Conservation (phyloP, 2,797 vertebrate species). For the Synanceia verrucosa region DNA sequence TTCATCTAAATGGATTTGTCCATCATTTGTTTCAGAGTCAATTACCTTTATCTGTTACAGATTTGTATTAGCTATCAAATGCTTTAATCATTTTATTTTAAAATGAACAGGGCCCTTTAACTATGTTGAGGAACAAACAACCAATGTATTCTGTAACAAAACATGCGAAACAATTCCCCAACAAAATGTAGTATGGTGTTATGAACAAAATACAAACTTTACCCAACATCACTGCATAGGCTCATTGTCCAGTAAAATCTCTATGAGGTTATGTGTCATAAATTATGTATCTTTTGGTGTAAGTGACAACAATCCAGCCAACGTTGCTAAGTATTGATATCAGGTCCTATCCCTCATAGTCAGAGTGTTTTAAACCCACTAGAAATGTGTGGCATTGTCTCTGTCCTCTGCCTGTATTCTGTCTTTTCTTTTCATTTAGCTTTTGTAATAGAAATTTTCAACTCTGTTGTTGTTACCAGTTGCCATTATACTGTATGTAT, state of each 20-base stretch:
- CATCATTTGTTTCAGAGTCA: no score
- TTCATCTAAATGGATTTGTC: no score
- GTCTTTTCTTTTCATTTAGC: background rate
- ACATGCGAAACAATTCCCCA: background rate
- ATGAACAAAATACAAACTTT: background rate
- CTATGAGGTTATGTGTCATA: background rate
- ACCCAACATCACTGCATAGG: background rate
- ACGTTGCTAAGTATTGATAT: background rate
- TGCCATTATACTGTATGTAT: no score
- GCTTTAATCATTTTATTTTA: no score
- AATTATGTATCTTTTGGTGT: background rate
- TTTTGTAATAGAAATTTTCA: background rate
- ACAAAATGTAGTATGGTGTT: accelerated
- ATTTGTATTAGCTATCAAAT: no score
- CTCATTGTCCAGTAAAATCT: background rate
- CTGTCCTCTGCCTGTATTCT: background rate
- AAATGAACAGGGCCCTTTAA: no score
- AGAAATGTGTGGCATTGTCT: background rate
- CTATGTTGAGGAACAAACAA: no score
- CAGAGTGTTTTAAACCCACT: background rate
- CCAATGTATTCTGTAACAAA: no score
- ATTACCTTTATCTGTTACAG: no score
- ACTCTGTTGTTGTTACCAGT: no score
- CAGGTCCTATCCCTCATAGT: background rate
- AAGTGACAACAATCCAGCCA: no score